Conservation (phyloP, 2,797 vertebrate genomes). For the Gouania willdenowi region DNA sequence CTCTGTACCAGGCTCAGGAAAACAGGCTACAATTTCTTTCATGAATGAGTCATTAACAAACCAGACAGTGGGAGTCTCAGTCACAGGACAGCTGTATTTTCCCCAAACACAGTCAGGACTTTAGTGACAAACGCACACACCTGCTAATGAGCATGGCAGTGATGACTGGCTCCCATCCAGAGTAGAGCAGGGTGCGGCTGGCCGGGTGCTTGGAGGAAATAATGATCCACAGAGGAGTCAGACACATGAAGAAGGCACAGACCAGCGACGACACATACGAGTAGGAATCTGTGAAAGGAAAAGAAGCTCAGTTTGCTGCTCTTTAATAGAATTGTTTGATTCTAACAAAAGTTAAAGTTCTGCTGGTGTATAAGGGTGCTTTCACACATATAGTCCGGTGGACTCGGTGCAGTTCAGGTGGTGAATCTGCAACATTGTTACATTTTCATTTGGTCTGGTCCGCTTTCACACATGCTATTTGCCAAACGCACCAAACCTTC, state of each 20-base stretch:
- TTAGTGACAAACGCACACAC: constrained; percentile 62
- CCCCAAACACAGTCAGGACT: constrained; percentile 18
- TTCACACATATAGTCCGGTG: too few relatives aligned
- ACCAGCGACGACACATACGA: constrained; percentile 89
- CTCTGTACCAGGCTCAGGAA: constrained; percentile 1
- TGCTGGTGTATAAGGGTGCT: too few relatives aligned
- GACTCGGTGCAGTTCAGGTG: too few relatives aligned
- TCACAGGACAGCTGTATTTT: constrained; percentile 16
- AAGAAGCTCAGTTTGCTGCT: too few relatives aligned
- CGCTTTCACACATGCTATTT: too few relatives aligned
- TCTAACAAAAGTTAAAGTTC: too few relatives aligned
- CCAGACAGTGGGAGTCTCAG: too few relatives aligned
- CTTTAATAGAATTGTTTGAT: too few relatives aligned
- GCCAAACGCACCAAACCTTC: too few relatives aligned
- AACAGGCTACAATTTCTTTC: constrained; percentile 34
- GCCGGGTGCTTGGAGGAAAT: constrained; percentile 94
- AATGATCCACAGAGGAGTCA: constrained; percentile 93
- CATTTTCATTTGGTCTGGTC: too few relatives aligned
- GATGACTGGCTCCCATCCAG: constrained; percentile 96
- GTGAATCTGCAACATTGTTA: too few relatives aligned
- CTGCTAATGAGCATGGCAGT: constrained; percentile 98
- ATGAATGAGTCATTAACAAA: constrained; percentile 50
- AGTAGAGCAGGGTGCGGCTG: constrained; percentile 92
- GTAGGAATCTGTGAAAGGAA: constrained; percentile 76
- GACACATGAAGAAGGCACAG: constrained; percentile 91